Percentiles rank a stretch among this genome's conserved stretches.
Conservation (phyloP, 2,113 vertebrate species). For the Pollachius pollachius region DNA sequence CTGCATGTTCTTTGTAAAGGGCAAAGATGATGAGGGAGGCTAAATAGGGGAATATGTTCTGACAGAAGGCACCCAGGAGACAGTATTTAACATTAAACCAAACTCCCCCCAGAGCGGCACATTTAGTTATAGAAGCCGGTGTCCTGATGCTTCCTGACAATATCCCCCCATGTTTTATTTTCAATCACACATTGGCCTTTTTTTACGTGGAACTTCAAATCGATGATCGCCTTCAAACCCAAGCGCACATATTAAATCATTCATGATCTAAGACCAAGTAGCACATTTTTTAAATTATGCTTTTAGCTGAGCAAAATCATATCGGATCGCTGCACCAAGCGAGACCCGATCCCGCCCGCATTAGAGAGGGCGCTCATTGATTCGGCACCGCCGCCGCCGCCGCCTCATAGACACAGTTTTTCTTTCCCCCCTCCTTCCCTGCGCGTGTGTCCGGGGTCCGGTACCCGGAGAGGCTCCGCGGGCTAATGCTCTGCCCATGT, state of each 20-base stretch:
- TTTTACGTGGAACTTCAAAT: constrained; percentile 65
- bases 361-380: constrained; percentile 39
- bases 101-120: constrained; percentile 12
- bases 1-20: constrained; percentile 58
- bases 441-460: too few relatives aligned
- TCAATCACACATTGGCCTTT: constrained; percentile 68
- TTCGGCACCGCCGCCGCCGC: constrained; percentile 36
- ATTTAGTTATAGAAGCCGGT: constrained; percentile 36
- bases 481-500: background rate
- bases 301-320: constrained; percentile 53
- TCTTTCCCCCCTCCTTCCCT: background rate
- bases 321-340: constrained; percentile 37
- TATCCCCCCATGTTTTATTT: constrained; percentile 57
- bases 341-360: constrained; percentile 35
- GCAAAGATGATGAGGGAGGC: constrained; percentile 50
- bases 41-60: constrained; percentile 54
- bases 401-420: constrained; percentile 39
- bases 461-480: constrained; percentile 23
- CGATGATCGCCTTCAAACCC: constrained; percentile 69
- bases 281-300: constrained; percentile 44
- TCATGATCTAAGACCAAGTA: constrained; percentile 60
- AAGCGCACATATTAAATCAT: constrained; percentile 71
- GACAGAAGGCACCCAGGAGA: constrained; percentile 53
- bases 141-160: constrained; percentile 35
- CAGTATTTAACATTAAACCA: constrained; percentile 50